A percentile compares a stretch with the other conserved stretches of the same genome.
phyloP scores from a whole-genome alignment of 2,113 vertebrate species.

The Xenopus tropicalis region UCB_Xtro_10.0 CM004448.2:10409501-10410000 shows the following conservation, averaged over 20 bases:
- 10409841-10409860: neutral
- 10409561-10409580: constrained; percentile 52
- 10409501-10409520: constrained; percentile 44
- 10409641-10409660: constrained; percentile 48
- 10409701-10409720: constrained; percentile 60
- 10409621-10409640: constrained; percentile 47
- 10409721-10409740: constrained; percentile 54
- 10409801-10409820: constrained; percentile 45
- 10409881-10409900: neutral
- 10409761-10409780: constrained; percentile 48
- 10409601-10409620: constrained; percentile 54
- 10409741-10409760: constrained; percentile 42
- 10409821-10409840: neutral
- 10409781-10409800: constrained; percentile 60
- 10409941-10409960: neutral
- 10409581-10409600: constrained; percentile 56
- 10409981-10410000: neutral
- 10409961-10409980: neutral
- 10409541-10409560: constrained; percentile 48
- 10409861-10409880: neutral
- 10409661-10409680: constrained; percentile 49
- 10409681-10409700: constrained; percentile 52
- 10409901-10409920: neutral
- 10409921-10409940: neutral
- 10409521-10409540: constrained; percentile 59